Conservation (phyloP, 2,888 invertebrate genomes). For the Dryadula phaetusa region DNA sequence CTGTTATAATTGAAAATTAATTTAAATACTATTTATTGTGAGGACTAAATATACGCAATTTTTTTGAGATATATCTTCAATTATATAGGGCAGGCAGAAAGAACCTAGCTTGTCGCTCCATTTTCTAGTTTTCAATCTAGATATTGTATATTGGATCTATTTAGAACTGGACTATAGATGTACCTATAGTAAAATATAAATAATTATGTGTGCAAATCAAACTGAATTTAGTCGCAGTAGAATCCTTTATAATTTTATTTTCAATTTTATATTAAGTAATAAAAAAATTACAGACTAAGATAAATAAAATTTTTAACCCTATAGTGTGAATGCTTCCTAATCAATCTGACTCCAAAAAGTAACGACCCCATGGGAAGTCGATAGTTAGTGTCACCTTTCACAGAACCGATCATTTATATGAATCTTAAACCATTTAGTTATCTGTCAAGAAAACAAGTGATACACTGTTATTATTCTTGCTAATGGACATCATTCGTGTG, state of each 20-base stretch:
- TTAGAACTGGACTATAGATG: background rate
- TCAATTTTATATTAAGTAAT: too few species aligned
- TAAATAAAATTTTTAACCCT: too few species aligned
- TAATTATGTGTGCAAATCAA: too few species aligned
- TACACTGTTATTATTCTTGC: slow-evolving; percentile 30
- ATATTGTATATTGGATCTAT: background rate
- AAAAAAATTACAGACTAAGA: too few species aligned
- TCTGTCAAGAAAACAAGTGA: slow-evolving; percentile 36
- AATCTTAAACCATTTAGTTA: slow-evolving; percentile 53
- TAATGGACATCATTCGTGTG: slow-evolving; percentile 32
- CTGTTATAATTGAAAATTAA: too few species aligned
- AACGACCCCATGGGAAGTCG: slow-evolving; percentile 55
- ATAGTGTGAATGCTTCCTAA: background rate
- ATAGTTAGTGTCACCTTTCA: slow-evolving; percentile 63
- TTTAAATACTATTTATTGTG: too few species aligned
- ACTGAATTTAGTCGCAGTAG: too few species aligned
- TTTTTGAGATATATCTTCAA: too few species aligned
- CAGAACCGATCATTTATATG: slow-evolving; percentile 64
- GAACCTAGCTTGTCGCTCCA: background rate
- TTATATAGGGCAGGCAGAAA: background rate
- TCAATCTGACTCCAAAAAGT: slow-evolving; percentile 21
- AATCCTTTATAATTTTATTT: too few species aligned
- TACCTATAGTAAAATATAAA: background rate
- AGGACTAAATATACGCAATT: too few species aligned
- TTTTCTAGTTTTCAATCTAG: background rate